Base-by-base conservation (phyloP, 2,797 vertebrate species). In the Hozukius guyotensis region DNA sequence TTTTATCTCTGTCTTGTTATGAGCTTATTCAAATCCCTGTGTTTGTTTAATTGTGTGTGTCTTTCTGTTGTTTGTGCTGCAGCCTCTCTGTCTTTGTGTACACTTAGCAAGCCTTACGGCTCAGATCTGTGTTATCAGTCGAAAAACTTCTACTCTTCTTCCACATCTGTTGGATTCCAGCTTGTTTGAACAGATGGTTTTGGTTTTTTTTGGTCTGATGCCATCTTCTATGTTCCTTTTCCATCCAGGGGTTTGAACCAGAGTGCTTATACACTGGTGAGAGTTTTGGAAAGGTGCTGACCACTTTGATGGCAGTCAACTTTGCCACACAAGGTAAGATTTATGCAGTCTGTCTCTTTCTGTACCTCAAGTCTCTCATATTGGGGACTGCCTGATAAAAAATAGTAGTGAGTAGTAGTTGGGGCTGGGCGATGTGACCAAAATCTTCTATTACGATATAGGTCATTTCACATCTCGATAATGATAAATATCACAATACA, bases 321-420 rank as follows among this genome's bases (percentile, higher is more conserved):
- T 97, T 97, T 90, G 97, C 97, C 64, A 97, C 97, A 8, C 97
- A 98, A 97, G 98, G 98, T 99, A 97, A 96, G 96, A 25, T 12
- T n/a, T 72, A 34, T 14, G 12, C 29, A 2, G 3, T 78, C 5
- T 75, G 31, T 71, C 13, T 75, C 46, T 70, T 16, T 14, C 11
- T 76, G 24, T 52, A 5, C 8, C n/a, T 36, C 29, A 22, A 2
- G 3, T 27, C 16, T 4, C 6, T 27, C 13, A 11, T 24, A 25
- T n/a, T 27, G 20, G 20, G 22, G 8, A 27, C 13, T 18, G n/a
- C 13, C 32, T 36, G 2, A 59, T 52, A n/a, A 20, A 16, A 72
- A 25, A 63, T 20, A 14, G 2, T 25, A 55, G 6, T 34, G 25
- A 32, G n/a, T 6, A 7, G 6, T 22, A 12, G 16, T 49, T 49